phyloP scores from a whole-genome alignment of 2,888 invertebrate species.

The Zelleria hepariella region DNA sequence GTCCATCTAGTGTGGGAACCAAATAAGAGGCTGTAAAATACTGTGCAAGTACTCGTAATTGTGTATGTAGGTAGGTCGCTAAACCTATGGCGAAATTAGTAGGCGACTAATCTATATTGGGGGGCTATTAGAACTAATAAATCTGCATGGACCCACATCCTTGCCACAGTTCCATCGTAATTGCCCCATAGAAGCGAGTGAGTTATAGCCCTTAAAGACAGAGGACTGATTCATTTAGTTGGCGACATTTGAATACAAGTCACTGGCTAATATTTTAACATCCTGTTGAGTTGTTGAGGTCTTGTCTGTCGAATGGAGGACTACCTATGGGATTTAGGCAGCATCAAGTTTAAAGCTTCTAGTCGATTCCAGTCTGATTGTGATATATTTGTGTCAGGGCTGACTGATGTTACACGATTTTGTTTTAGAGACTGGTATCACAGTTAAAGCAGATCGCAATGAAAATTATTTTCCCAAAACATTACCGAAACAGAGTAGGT shows the following conservation, averaged over 20 bases:
- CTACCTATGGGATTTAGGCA: no score
- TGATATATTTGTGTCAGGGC: no score
- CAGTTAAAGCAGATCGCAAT: no score
- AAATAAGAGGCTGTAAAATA: no score
- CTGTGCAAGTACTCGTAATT: not conserved
- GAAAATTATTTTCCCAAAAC: no score
- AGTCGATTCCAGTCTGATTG: no score
- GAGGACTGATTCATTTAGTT: not conserved
- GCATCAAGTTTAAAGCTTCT: no score
- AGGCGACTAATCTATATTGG: not conserved
- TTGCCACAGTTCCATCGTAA: not conserved
- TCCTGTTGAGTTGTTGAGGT: not conserved
- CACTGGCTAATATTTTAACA: not conserved
- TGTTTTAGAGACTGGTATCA: no score
- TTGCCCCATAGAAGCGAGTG: not conserved
- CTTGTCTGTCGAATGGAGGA: not conserved
- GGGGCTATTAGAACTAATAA: not conserved
- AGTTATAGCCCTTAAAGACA: not conserved
- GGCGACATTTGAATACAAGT: not conserved
- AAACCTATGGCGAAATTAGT: not conserved
- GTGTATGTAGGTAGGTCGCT: not conserved
- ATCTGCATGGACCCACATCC: not conserved
- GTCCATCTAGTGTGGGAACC: no score
- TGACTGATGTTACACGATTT: no score
- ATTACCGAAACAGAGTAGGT: no score